Evolutionary conservation across 2,888 invertebrate species (phyloP), one percentile per base, ranked within the genome.

Genomic region (Unio delphinus): DNA sequence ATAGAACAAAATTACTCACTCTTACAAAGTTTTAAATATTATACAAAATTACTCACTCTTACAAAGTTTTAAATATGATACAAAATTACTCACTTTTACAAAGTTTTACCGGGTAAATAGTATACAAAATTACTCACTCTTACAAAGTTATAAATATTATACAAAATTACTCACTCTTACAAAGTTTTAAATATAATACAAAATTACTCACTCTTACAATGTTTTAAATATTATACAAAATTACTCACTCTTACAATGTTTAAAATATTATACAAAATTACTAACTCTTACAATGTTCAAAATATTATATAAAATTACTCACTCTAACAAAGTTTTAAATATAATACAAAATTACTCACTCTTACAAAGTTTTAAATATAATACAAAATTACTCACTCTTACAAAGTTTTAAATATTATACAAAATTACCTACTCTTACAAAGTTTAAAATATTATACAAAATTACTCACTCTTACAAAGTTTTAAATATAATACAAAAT

Each of bases 41-140:
- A 15, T 15, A 45, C 45, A 45, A 15, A 45, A 45, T 45, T 15
- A 76, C 80, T 69, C 77, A 88, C 88, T 78, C 84, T 81, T 23
- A 11, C 11, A 45, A 45, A 45, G 45, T 11, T 45, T 45, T 45
- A 45, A 45, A 45, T 34, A 45, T 45, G 0, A 15, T 15, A 45
- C 45, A 45, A 15, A 45, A 45, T 45, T 15, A 76, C 80, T 69
- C 77, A 88, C 88, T 78, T 84, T 0, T 23, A 11, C 11, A 45
- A 45, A 45, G 45, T 11, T 11, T 45, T 45, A 45, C n/a, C n/a
- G n/a, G n/a, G n/a, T n/a, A n/a, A 45, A 45, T 34, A 45, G 11
- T 23, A 15, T 15, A 45, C 45, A 45, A 15, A 45, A 45, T 45
- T 15, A 76, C 80, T 69, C 76, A 88, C 88, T 78, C 84, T 81